phyloP scores from a whole-genome alignment of 2,797 vertebrate genomes.

The Lerista edwardsae region DNA sequence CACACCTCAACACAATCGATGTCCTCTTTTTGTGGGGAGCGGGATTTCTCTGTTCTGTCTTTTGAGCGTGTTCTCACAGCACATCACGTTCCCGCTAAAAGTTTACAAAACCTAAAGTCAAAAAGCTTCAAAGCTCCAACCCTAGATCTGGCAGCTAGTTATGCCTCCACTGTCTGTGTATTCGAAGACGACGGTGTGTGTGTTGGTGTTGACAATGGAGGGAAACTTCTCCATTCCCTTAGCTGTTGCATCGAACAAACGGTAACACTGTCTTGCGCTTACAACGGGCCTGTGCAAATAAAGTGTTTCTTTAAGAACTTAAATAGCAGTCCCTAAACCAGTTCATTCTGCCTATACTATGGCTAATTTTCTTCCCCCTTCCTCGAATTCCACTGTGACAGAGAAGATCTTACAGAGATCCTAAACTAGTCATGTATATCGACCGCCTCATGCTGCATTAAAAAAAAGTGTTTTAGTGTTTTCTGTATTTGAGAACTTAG shows the following conservation, averaged over 20 bases:
- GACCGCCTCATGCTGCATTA: background rate
- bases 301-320: background rate
- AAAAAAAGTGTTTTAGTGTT: background rate
- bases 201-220: background rate
- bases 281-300: background rate
- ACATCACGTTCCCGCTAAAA: background rate
- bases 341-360: background rate
- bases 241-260: background rate
- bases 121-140: background rate
- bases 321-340: background rate
- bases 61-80: too few species aligned
- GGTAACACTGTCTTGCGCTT: background rate
- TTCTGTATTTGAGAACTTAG: background rate
- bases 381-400: background rate
- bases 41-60: too few species aligned
- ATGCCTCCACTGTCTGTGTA: background rate
- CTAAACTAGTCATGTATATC: background rate
- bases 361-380: background rate
- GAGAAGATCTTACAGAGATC: too few species aligned
- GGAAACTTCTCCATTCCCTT: background rate
- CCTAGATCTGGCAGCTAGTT: background rate
- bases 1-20: background rate
- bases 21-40: background rate
- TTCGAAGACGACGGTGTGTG: background rate
- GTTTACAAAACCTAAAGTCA: background rate